Evolutionary conservation across 2,113 vertebrate species (phyloP).

Genomic region (Xerus inauris): DNA sequence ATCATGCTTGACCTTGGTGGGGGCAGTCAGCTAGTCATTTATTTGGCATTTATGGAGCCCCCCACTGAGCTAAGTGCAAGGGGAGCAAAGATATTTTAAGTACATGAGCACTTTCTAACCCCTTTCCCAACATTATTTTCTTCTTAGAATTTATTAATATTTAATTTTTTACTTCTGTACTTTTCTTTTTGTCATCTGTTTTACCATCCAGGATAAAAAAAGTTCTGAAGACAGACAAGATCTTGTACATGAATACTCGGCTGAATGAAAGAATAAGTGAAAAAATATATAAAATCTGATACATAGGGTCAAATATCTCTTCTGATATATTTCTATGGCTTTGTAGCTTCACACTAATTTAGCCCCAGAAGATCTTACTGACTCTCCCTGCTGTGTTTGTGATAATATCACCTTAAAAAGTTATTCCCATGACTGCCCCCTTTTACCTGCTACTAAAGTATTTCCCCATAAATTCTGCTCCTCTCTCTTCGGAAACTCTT

Average conservation of each 20-base stretch:
- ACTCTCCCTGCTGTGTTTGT: neutral
- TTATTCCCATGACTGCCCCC: neutral
- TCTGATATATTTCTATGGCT: conserved; percentile 16
- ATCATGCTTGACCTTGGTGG: neutral
- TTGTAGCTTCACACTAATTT: conserved; percentile 34
- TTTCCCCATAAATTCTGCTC: conserved; percentile 6
- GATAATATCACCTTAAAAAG: conserved; percentile 37
- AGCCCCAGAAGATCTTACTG: neutral
- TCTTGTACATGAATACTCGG: neutral
- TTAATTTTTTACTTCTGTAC: neutral
- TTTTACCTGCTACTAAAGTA: conserved; percentile 19
- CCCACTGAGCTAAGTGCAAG: neutral
- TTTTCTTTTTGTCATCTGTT: neutral
- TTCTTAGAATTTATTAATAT: conserved; percentile 11
- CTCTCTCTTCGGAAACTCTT: conserved; percentile 36
- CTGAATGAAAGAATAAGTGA: conserved; percentile 16
- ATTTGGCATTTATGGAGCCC: neutral
- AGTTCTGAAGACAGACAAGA: neutral
- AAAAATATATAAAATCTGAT: conserved; percentile 24
- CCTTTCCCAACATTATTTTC: conserved; percentile 10
- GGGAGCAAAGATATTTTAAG: neutral
- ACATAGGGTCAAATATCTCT: conserved; percentile 47
- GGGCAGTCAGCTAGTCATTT: neutral
- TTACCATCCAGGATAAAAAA: neutral
- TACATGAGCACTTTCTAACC: neutral